Conservation (phyloP, 2,113 vertebrate genomes). For the Chaetodon trifascialis region DNA sequence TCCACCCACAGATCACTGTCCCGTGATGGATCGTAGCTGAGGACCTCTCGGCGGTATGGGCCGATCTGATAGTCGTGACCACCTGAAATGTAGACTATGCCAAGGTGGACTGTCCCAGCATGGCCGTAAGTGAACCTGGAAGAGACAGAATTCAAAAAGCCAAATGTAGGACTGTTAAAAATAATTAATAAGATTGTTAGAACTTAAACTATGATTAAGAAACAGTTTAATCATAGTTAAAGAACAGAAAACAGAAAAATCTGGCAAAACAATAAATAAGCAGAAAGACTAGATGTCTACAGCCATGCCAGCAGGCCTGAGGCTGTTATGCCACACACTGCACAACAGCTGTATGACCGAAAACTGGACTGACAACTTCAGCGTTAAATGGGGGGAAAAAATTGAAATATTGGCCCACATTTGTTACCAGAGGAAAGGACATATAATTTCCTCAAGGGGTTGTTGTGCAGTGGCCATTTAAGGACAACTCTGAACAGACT, state of each 20-base stretch:
- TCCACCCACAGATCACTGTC: slow-evolving; percentile 88
- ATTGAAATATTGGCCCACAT: too few relatives aligned
- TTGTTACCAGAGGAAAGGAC: neutral
- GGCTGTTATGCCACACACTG: neutral
- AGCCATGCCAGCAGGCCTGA: neutral
- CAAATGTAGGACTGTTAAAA: neutral
- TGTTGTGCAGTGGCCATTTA: too few relatives aligned
- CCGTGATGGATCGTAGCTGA: slow-evolving; percentile 89
- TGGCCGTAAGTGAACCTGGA: slow-evolving; percentile 93
- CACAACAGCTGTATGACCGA: neutral
- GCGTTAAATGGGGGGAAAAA: neutral
- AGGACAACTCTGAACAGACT: neutral
- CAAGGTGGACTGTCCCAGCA: slow-evolving; percentile 90
- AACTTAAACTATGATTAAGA: neutral
- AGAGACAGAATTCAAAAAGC: neutral
- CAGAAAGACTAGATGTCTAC: neutral
- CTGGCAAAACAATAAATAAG: too few relatives aligned
- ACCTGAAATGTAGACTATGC: slow-evolving; percentile 93
- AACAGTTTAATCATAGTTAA: neutral
- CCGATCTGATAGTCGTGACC: slow-evolving; percentile 96
- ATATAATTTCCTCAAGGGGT: too few relatives aligned
- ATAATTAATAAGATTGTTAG: too few relatives aligned
- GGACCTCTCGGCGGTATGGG: slow-evolving; percentile 91
- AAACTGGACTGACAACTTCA: neutral
- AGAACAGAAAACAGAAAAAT: neutral